Base-by-base conservation (phyloP, 1,140 invertebrate species). In the Pogonognathellus flavescens region DNA sequence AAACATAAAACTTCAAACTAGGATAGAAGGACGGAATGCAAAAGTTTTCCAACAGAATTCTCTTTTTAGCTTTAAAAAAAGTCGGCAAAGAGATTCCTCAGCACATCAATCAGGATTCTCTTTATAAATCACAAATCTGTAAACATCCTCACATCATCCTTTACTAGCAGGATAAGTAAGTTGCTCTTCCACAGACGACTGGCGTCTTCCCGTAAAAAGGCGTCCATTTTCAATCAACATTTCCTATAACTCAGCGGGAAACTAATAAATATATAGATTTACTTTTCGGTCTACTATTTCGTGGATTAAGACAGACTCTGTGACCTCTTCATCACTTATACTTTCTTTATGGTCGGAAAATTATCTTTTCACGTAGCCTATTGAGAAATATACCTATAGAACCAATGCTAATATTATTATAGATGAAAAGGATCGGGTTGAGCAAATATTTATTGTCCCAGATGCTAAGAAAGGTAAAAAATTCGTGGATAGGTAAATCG, bases 91-190 rank as follows among this genome's bases (percentile, higher is more conserved):
- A 50, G 70, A 49, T 76, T 76, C 70, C 31, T n/a, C 8, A 6
- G 18, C 16, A 76, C 70, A 76, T 50, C 70, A 76, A 76, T 76
- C 70, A 76, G n/a, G 70, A 41, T 76, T 50, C 9, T 31, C 62
- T 18, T 41, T 72, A 16, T 49, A 49, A 49, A 50, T 49, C 70
- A 49, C 14, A n/a, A 76, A 41, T 49, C 7, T 18, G 13, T 41
- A 22, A 70, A 25, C 22, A 14, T 31, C 9, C 20, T 25, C 53
- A 14, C 53, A 16, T 14, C 11, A 55, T 55, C 10, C 31, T 41
- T 41, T 41, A 41, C 31, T n/a, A 41, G 6, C 31, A 41, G 31
- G 31, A 41, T 41, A 41, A 41, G 31, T 41, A 41, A 41, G 31
- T 41, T 41, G 31, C 31, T 41, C 31, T 41, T 41, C 31, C 6